Base-by-base conservation (phyloP, 2,113 vertebrate genomes). In the Dasyornis broadbenti region DNA sequence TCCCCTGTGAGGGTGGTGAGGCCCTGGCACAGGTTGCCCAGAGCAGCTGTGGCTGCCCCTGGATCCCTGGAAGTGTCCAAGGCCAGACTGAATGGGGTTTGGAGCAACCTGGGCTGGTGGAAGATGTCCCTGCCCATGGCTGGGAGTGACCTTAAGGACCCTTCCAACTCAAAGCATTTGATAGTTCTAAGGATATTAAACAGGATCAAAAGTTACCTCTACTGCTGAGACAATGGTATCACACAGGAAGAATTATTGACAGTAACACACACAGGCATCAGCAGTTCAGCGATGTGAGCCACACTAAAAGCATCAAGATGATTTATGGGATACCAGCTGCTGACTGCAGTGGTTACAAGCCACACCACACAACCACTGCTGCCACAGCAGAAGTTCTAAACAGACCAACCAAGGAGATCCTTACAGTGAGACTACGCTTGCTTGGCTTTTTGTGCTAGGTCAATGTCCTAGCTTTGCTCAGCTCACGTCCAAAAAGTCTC, bases 101-200 rank as follows among this genome's bases (percentile, higher is more conserved):
- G 42, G 24, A 65, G 10, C 15, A 65, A 1, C 60, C 50, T 57
- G 70, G 8, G 0, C 0, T 8, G 24, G 60, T 30, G 42, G 35
- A 42, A 57, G 20, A 10, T 20, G 9, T 17, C 24, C 60, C 60
- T 49, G 60, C 9, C 39, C 50, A 23, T 8, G 28, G 39, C 40
- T 65, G 28, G n/a, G 5, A 28, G 68, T 18, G 18, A 47, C 24
- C 35, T 65, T 13, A 26, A 50, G 35, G 35, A 42, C 20, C 24
- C 13, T 56, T 49, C 30, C 60, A 65, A 75, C 24, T 10, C 42
- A 23, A 11, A 65, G 10, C 52, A 75, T 21, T 76, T 21, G 19
- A 14, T 13, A 66, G 33, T 50, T 50, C 35, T 21, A 7, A 81
- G 37, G 49, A 31, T 60, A 64, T 37, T 35, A 40, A 49, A 27